Conservation (phyloP, 2,113 vertebrate species). For the Helogale parvula region DNA sequence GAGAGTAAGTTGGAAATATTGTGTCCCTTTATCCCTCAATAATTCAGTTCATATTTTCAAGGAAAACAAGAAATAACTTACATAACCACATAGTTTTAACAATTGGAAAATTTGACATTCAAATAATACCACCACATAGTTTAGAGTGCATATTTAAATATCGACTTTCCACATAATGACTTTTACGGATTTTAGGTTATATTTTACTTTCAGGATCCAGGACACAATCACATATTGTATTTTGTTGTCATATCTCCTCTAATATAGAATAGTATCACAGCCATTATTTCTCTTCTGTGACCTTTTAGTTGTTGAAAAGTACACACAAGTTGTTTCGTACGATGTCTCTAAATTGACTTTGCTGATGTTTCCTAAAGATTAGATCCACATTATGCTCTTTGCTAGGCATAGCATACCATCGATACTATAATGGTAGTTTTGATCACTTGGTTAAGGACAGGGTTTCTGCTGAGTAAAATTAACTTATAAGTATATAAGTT, state of each 20-base stretch:
- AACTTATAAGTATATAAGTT: not conserved
- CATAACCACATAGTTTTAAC: not conserved
- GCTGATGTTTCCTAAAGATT: not conserved
- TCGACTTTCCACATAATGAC: not conserved
- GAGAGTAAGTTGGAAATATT: not conserved
- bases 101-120: not conserved
- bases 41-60: not conserved
- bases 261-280: not conserved
- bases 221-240: not conserved
- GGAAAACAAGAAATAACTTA: not conserved
- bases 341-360: not conserved
- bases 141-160: not conserved
- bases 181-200: not conserved
- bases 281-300: not conserved
- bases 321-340: not conserved
- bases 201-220: not conserved
- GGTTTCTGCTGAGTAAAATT: not conserved
- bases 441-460: not conserved
- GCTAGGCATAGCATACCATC: fast-evolving
- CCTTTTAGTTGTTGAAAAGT: not conserved
- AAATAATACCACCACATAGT: not conserved
- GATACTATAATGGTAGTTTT: not conserved
- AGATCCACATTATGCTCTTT: not conserved
- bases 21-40: not conserved
- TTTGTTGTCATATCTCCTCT: not conserved